Conservation (phyloP, 1,140 invertebrate genomes). For the Varroa destructor region DNA sequence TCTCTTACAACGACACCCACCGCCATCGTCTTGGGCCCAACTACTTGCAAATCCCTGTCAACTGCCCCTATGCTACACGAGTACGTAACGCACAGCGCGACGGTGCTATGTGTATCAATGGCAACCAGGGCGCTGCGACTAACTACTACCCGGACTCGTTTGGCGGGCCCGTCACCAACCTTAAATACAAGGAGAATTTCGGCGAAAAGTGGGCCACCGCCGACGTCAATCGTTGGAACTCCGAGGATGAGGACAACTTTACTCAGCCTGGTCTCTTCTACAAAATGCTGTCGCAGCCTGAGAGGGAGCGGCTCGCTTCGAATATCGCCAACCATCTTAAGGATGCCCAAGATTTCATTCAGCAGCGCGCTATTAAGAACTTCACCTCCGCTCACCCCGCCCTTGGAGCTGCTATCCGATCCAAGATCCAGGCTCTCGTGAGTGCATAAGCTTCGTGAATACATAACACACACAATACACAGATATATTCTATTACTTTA, state of each 20-base stretch:
- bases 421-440: constrained; percentile 36
- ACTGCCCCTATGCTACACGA: constrained; percentile 59
- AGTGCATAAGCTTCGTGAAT: constrained; percentile 2
- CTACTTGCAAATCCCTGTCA: constrained; percentile 84
- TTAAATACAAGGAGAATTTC: constrained; percentile 31
- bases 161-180: constrained; percentile 18
- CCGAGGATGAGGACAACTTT: constrained; percentile 76
- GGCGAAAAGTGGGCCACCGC: constrained; percentile 26
- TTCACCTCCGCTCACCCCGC: constrained; percentile 43
- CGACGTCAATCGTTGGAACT: constrained; percentile 53
- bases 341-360: constrained; percentile 66
- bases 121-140: constrained; percentile 39
- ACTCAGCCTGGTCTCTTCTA: constrained; percentile 68
- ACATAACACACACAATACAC: too few species aligned
- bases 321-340: constrained; percentile 68
- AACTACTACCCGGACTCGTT: constrained; percentile 34
- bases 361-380: constrained; percentile 46
- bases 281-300: constrained; percentile 57
- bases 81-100: constrained; percentile 71
- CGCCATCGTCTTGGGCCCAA: constrained; percentile 82
- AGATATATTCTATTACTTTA: too few species aligned
- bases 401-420: constrained; percentile 37
- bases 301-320: constrained; percentile 54
- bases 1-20: constrained; percentile 87
- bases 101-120: constrained; percentile 48